phyloP scores from a whole-genome alignment of 2,113 vertebrate genomes.

The Chaetorhynchus papuensis region DNA sequence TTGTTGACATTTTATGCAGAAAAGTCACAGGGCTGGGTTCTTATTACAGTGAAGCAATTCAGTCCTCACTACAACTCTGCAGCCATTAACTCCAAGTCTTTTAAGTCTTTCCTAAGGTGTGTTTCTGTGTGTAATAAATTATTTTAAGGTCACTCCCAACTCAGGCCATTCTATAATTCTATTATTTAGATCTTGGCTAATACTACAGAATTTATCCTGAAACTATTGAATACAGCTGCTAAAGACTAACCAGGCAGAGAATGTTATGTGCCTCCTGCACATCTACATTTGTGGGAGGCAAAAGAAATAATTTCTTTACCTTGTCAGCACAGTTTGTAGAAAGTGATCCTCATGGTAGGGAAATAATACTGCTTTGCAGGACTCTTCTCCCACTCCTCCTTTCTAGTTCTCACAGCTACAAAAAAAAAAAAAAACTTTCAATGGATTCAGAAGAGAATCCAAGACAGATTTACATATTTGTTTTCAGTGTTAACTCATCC shows the following conservation, averaged over 20 bases:
- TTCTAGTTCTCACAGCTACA: neutral
- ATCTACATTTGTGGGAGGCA: neutral
- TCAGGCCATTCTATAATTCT: neutral
- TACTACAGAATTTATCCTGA: neutral
- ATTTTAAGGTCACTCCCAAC: neutral
- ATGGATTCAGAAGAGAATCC: slow-evolving; percentile 3
- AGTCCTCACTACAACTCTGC: neutral
- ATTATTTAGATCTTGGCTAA: neutral
- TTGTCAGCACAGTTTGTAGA: neutral
- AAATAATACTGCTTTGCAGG: neutral
- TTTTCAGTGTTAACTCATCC: neutral
- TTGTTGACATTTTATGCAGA: neutral
- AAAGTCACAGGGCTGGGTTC: neutral
- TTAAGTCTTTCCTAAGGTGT: neutral
- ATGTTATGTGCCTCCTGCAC: neutral
- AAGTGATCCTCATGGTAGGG: neutral
- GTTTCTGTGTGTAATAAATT: neutral
- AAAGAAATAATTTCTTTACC: neutral
- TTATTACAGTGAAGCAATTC: neutral
- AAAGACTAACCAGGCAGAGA: neutral
- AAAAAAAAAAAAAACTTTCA: neutral
- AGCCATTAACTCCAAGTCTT: neutral
- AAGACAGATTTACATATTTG: neutral
- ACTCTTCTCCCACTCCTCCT: neutral
- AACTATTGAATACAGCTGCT: slow-evolving; percentile 8